Conservation (phyloP, 2,888 invertebrate genomes). For the Phengaris arion region DNA sequence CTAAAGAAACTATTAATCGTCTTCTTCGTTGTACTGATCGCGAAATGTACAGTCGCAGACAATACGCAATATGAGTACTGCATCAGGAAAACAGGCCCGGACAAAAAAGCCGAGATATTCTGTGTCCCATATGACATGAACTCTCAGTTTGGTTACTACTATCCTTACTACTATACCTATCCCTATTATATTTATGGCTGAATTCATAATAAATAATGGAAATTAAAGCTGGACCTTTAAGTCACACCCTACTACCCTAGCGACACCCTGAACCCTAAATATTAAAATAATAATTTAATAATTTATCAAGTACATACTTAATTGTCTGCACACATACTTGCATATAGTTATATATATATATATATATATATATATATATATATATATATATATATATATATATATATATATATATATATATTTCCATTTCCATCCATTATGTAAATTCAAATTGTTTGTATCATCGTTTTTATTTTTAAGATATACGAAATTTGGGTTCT, state of each 20-base stretch:
- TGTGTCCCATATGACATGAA: neutral
- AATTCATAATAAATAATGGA: slow-evolving; percentile 31
- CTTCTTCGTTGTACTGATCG: neutral
- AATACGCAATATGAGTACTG: neutral
- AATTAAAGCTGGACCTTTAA: neutral
- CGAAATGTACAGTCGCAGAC: neutral
- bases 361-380: too few species aligned
- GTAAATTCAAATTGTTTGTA: too few species aligned
- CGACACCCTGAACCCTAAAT: too few species aligned
- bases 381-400: too few species aligned
- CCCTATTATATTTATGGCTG: slow-evolving; percentile 42
- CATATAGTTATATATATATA: too few species aligned
- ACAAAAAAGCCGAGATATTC: neutral
- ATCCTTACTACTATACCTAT: slow-evolving; percentile 42
- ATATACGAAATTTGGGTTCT: too few species aligned
- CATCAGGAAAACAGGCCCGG: neutral
- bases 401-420: too few species aligned
- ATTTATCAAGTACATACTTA: too few species aligned
- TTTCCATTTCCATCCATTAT: too few species aligned
- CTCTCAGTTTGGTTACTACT: slow-evolving; percentile 35
- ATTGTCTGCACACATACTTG: too few species aligned
- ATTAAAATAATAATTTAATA: too few species aligned
- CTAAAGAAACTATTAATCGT: neutral
- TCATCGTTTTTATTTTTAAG: too few species aligned
- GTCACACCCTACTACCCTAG: neutral